Base-by-base conservation (phyloP, 2,113 vertebrate species). In the Phrynocephalus versicolor region DNA sequence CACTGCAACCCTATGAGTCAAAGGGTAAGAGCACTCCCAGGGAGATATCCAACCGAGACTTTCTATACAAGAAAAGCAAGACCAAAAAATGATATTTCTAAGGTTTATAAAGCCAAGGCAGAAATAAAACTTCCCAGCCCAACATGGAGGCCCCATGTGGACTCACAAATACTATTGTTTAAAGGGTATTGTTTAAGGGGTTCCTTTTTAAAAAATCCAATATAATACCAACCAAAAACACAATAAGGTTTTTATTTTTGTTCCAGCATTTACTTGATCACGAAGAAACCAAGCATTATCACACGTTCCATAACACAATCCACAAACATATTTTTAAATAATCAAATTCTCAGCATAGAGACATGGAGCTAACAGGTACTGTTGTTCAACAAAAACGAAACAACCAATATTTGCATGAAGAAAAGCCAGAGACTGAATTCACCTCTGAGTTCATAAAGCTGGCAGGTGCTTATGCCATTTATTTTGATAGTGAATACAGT, bases 51-150 rank as follows among this genome's bases (percentile, higher is more conserved):
- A 60, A 58, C n/a, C 58, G 55, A 78, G 75, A 79, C 70, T 78
- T 70, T 55, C 64, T 41, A 70, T 60, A 30, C 35, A 77, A 25
- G 13, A 39, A 37, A 58, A 71, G 37, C 39, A 84, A 67, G 70
- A 74, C 13, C 65, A 82, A 7, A 78, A 2, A 58, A 30, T 88
- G 12, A 37, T 76, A 73, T 62, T 86, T 73, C 57, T 88, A 23
- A 45, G 39, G 60, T 45, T 79, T 65, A 39, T 27, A 2, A 14
- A 76, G 21, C 82, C 2, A 88, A 81, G 2, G 39, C 87, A 84
- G 67, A 62, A 74, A 81, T 30, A 77, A 84, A 81, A 79, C 0
- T 2, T 37, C 27, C 57, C 67, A 69, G 25, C 21, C 41, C 30
- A 30, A 84, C 55, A 30, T 51, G 15, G 16, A 19, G 45, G 10